phyloP scores from a whole-genome alignment of 2,888 invertebrate genomes.

The Troides oblongomaculatus region DNA sequence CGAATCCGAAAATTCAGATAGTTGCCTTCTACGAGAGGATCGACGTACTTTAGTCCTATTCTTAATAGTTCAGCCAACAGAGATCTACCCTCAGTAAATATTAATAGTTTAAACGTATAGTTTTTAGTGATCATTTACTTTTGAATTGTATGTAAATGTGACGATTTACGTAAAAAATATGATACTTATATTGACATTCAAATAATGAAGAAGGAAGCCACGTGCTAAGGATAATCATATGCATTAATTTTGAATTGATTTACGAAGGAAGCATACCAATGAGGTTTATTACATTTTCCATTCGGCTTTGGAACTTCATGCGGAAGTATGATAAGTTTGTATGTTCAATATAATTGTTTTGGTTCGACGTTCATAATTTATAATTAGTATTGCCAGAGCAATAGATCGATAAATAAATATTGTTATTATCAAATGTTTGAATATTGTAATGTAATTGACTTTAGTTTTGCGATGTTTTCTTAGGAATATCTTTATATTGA shows the following conservation, averaged over 20 bases:
- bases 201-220: slow-evolving; percentile 23
- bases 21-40: too few species aligned
- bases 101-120: not conserved
- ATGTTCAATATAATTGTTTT: not conserved
- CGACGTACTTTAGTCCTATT: too few species aligned
- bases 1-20: too few species aligned
- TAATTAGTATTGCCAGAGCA: not conserved
- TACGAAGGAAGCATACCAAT: slow-evolving; percentile 17
- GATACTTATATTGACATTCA: slow-evolving; percentile 21
- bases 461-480: too few species aligned
- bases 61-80: too few species aligned
- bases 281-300: slow-evolving; percentile 10
- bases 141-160: not conserved
- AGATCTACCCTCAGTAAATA: too few species aligned
- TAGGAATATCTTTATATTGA: too few species aligned
- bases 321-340: slow-evolving; percentile 18
- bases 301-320: slow-evolving; percentile 12
- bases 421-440: too few species aligned
- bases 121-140: not conserved
- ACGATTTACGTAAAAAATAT: not conserved
- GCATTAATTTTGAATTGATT: slow-evolving; percentile 26
- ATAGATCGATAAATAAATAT: too few species aligned
- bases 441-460: too few species aligned
- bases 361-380: not conserved
- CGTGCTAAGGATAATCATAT: slow-evolving; percentile 24